Percentiles rank a stretch among this genome's conserved stretches.
phyloP scores from a whole-genome alignment of 2,113 vertebrate species.

The Rana temporaria region DNA sequence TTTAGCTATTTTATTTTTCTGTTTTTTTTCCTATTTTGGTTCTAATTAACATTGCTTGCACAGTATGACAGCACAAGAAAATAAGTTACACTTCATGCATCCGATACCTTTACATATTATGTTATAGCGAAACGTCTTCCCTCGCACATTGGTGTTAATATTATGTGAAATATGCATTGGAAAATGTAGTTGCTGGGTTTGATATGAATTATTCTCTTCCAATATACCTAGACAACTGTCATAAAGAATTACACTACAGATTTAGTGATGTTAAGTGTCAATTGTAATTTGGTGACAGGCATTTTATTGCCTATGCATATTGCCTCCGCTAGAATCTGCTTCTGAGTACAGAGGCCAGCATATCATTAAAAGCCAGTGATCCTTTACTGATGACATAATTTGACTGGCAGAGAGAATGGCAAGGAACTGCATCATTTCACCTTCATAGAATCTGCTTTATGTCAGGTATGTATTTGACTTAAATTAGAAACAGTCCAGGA shows the following conservation, averaged over 20 bases:
- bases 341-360: constrained; percentile 80
- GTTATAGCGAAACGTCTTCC: constrained; percentile 74
- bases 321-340: constrained; percentile 75
- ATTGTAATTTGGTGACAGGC: constrained; percentile 86
- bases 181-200: constrained; percentile 77
- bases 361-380: constrained; percentile 89
- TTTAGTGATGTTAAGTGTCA: constrained; percentile 86
- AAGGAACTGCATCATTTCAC: constrained; percentile 81
- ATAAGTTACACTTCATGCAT: constrained; percentile 57
- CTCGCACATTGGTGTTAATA: constrained; percentile 78
- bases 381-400: constrained; percentile 90
- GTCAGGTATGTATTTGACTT: constrained; percentile 90
- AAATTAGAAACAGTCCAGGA: constrained; percentile 94
- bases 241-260: constrained; percentile 81
- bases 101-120: constrained; percentile 75
- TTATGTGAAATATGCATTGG: constrained; percentile 75
- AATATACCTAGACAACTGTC: constrained; percentile 84
- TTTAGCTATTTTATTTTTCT: constrained; percentile 32
- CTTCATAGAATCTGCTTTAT: constrained; percentile 84
- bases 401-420: constrained; percentile 84
- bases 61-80: constrained; percentile 1
- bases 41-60: constrained; percentile 12
- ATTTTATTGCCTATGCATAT: constrained; percentile 84
- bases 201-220: constrained; percentile 85
- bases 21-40: constrained; percentile 51